Percentiles rank a stretch among this genome's conserved stretches.
phyloP scores from a whole-genome alignment of 2,888 invertebrate species.

The Rhaphigaster nebulosa region DNA sequence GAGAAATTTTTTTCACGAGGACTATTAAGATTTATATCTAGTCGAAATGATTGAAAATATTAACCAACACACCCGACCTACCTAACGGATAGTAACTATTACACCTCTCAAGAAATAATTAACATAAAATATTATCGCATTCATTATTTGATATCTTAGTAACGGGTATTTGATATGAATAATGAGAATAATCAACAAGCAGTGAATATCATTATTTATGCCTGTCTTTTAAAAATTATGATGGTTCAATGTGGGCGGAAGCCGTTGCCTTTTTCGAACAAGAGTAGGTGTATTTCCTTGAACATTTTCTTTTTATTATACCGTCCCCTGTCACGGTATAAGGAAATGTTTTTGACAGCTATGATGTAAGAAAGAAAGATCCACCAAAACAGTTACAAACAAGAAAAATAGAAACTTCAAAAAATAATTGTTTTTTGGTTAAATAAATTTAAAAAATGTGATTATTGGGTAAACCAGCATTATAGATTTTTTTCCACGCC shows the following conservation, averaged over 20 bases:
- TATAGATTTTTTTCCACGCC: no score
- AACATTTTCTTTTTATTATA: not conserved
- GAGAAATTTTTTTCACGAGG: no score
- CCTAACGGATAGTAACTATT: not conserved
- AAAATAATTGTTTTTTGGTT: no score
- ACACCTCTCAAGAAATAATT: not conserved
- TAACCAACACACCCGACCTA: no score
- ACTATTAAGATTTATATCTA: no score
- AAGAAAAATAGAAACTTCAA: no score
- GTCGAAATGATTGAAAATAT: no score
- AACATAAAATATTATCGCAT: not conserved
- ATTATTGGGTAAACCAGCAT: no score
- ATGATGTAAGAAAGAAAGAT: not conserved
- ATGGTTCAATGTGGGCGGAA: not conserved
- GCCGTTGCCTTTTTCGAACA: not conserved
- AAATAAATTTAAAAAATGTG: no score
- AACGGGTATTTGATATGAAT: not conserved
- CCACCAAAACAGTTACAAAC: not conserved
- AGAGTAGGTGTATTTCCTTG: slow-evolving; percentile 1
- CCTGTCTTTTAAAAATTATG: not conserved
- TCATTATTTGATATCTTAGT: not conserved
- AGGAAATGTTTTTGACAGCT: not conserved
- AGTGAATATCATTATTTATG: not conserved
- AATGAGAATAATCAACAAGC: not conserved
- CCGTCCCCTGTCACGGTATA: not conserved